phyloP scores from a whole-genome alignment of 1,140 invertebrate genomes.

The Theocolax elegans region DNA sequence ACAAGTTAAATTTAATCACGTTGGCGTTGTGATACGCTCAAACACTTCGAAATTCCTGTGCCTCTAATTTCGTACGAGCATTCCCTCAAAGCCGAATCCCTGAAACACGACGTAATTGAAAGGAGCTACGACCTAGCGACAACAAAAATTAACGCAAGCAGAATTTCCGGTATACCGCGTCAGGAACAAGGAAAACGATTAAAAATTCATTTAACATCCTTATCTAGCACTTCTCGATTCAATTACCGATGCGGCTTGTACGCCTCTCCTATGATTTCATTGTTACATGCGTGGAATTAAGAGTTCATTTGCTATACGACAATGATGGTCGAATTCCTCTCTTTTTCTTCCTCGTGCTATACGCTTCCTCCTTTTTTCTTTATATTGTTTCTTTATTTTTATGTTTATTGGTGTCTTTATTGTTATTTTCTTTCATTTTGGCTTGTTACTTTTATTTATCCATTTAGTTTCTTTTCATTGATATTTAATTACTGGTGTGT shows the following conservation, averaged over 20 bases:
- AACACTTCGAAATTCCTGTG: too few species aligned
- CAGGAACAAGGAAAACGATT: too few species aligned
- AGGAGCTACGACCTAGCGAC: neutral
- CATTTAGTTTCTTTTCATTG: too few species aligned
- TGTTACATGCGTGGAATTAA: neutral
- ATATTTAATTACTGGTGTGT: neutral
- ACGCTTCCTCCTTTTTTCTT: neutral
- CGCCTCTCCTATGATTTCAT: too few species aligned
- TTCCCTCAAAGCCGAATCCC: neutral
- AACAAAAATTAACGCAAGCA: neutral
- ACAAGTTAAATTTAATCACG: too few species aligned
- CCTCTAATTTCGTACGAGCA: too few species aligned
- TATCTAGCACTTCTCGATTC: neutral
- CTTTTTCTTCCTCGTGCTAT: neutral
- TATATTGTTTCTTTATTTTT: neutral
- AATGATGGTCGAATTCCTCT: constrained; percentile 12
- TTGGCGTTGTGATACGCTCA: too few species aligned
- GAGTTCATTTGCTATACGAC: neutral
- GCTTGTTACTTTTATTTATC: neutral
- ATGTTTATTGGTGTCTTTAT: neutral
- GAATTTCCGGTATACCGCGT: too few species aligned
- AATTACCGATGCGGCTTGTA: constrained; percentile 31
- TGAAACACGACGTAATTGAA: neutral
- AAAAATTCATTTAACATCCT: constrained; percentile 27
- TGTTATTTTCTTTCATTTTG: neutral